Evolutionary conservation across 2,113 vertebrate genomes (phyloP).

Genomic region (Silurus glanis): DNA sequence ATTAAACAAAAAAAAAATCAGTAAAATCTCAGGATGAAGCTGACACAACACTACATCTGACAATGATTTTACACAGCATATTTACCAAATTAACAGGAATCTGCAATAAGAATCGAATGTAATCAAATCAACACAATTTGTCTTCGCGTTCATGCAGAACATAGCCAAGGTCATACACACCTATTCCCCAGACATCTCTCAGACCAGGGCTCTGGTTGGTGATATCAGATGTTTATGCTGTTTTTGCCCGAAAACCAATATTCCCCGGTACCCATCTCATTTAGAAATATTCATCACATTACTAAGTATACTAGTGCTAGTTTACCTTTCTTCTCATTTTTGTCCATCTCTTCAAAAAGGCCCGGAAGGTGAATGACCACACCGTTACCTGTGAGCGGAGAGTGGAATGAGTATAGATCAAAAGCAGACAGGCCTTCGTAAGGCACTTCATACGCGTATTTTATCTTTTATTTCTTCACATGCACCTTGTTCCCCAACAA

Average conservation of each 20-base stretch:
- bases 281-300: not conserved
- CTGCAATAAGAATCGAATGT: not conserved
- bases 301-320: not conserved
- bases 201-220: not conserved
- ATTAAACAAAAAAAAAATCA: not conserved
- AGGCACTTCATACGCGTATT: not conserved
- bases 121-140: not conserved
- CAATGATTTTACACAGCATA: not conserved
- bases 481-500: not conserved
- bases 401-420: constrained; percentile 30
- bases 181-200: constrained; percentile 9
- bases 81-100: not conserved
- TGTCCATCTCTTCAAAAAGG: constrained; percentile 97
- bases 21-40: not conserved
- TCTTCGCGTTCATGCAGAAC: not conserved
- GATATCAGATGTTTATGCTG: not conserved
- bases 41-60: not conserved
- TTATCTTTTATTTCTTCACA: not conserved
- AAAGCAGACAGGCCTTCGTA: not conserved
- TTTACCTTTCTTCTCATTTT: constrained; percentile 97
- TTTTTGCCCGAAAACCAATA: not conserved
- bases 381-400: constrained; percentile 82
- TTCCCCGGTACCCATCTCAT: not conserved
- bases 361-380: constrained; percentile 97
- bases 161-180: not conserved